phyloP scores from a whole-genome alignment of 2,888 invertebrate species.

The Drosophila mimica region DNA sequence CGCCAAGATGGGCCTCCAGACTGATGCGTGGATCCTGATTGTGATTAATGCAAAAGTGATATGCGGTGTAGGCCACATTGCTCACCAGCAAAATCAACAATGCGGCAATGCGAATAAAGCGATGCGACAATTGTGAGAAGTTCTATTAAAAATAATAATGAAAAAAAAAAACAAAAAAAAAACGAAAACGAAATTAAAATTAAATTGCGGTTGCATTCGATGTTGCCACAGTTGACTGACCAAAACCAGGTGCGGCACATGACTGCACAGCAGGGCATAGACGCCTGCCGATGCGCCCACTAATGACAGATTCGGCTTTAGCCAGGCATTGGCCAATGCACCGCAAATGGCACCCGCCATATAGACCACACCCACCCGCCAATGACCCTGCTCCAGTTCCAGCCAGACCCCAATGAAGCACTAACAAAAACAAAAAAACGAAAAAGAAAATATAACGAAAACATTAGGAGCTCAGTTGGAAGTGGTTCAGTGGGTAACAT shows the following conservation, averaged over 20 bases:
- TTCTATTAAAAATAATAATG: slow-evolving; percentile 82
- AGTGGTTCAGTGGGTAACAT: not conserved
- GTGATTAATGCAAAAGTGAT: slow-evolving; percentile 85
- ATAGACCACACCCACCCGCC: slow-evolving; percentile 90
- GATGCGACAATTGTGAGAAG: slow-evolving; percentile 84
- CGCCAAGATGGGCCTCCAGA: slow-evolving; percentile 90
- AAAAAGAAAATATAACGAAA: too few relatives aligned
- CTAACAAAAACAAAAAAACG: slow-evolving; percentile 43
- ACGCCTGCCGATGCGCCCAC: slow-evolving; percentile 96
- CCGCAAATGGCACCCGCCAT: slow-evolving; percentile 91
- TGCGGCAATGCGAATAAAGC: slow-evolving; percentile 86
- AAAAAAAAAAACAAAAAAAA: slow-evolving; percentile 16
- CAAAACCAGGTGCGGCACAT: slow-evolving; percentile 93
- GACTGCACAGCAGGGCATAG: slow-evolving; percentile 94
- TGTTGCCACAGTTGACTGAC: slow-evolving; percentile 84
- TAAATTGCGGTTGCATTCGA: slow-evolving; percentile 57
- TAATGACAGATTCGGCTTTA: slow-evolving; percentile 91
- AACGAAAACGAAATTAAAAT: slow-evolving; percentile 30
- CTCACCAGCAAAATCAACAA: slow-evolving; percentile 88
- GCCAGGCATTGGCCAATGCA: slow-evolving; percentile 90
- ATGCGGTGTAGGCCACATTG: slow-evolving; percentile 87
- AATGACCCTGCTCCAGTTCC: slow-evolving; percentile 91
- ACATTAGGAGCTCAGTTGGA: not conserved
- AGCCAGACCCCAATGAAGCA: slow-evolving; percentile 85
- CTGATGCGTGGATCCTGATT: slow-evolving; percentile 87